A percentile compares a stretch with the other conserved stretches of the same genome.
Conservation (phyloP, 2,113 vertebrate genomes). For the Ptilonorhynchus violaceus region DNA sequence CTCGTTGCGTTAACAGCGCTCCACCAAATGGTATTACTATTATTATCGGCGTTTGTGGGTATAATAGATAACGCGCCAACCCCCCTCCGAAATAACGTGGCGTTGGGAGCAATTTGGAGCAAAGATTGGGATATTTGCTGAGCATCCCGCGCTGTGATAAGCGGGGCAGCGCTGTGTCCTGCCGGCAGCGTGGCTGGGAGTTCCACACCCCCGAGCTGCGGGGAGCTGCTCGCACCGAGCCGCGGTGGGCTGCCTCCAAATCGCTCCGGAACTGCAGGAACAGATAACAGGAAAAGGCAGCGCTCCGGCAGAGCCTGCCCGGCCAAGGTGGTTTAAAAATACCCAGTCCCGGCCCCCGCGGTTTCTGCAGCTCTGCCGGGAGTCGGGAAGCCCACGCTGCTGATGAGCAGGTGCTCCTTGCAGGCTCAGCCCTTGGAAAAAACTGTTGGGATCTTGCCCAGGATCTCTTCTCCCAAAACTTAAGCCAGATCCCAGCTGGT, state of each 20-base stretch:
- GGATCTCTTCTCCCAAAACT: not conserved
- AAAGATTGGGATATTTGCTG: not conserved
- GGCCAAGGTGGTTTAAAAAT: constrained; percentile 22
- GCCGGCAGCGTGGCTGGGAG: not conserved
- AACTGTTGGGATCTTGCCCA: not conserved
- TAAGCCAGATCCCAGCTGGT: not conserved
- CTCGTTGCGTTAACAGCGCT: not conserved
- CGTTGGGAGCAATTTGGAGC: not conserved
- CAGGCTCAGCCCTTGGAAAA: not conserved
- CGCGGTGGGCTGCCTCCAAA: not conserved
- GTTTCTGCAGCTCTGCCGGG: not conserved
- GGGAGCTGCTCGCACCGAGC: not conserved
- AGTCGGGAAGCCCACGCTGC: not conserved
- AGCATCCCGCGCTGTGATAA: constrained; percentile 2
- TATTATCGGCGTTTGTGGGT: not conserved
- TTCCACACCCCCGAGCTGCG: not conserved
- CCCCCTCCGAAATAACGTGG: not conserved
- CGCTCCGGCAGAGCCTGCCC: not conserved
- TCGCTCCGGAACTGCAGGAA: not conserved
- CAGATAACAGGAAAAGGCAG: constrained; percentile 10
- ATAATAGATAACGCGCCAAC: not conserved
- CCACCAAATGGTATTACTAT: not conserved
- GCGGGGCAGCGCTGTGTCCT: fast-evolving
- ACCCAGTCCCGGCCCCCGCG: not conserved
- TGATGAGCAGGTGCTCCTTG: not conserved